These are phyloP conservation scores for Cygnus atratus DNA, from an alignment of 2,113 vertebrate genomes.

Conservation along the genomic window DNA sequence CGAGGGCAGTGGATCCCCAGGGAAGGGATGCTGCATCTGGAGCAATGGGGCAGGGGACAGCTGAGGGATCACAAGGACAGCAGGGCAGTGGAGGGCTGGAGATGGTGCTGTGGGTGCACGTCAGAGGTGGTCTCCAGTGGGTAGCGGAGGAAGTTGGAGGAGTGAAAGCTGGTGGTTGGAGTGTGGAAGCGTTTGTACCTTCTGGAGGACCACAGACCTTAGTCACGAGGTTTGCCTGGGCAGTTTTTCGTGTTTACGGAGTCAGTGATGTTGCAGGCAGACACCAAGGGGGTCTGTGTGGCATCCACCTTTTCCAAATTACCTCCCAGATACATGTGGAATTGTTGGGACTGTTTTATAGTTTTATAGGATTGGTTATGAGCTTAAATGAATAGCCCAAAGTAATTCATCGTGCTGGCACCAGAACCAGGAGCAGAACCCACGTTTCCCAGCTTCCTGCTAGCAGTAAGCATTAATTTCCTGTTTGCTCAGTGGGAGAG, in stretches of 20 bases:
- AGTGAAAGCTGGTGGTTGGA: neutral
- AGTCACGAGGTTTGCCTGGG: neutral
- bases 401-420: neutral
- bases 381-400: neutral
- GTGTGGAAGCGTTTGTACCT: neutral
- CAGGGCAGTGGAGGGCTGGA: neutral
- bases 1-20: neutral
- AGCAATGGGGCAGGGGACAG: neutral
- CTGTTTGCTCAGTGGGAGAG: neutral
- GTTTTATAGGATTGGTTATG: neutral
- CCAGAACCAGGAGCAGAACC: neutral
- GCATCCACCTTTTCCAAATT: neutral
- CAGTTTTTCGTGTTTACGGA: neutral
- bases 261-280: neutral
- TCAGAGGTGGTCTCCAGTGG: neutral
- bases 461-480: neutral
- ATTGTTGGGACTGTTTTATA: neutral
- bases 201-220: neutral
- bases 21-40: neutral
- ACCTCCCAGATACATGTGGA: neutral
- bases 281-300: neutral
- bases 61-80: neutral
- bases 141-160: neutral
- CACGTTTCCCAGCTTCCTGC: neutral
- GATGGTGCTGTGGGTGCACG: fast-evolving